Conservation (phyloP, 2,797 vertebrate genomes). For the Nasua narica region DNA sequence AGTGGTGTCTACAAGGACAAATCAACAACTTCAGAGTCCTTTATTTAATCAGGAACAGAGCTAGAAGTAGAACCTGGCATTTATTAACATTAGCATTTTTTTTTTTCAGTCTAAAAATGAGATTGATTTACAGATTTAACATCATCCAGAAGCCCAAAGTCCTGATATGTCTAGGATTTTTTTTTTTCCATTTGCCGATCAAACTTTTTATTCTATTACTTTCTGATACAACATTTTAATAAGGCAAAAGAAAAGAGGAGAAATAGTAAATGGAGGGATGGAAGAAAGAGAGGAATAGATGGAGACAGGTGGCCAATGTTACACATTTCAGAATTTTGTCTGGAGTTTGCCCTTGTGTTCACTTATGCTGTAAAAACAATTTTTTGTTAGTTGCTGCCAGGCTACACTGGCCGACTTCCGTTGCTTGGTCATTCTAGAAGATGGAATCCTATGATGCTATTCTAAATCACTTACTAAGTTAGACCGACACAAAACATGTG, state of each 20-base stretch:
- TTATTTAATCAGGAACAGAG: neutral
- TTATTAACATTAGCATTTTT: neutral
- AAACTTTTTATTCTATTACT: neutral
- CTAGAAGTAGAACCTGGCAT: neutral
- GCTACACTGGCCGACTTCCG: neutral
- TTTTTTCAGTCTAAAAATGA: neutral
- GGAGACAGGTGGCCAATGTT: neutral
- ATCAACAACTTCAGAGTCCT: neutral
- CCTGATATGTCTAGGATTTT: neutral
- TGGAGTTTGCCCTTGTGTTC: neutral
- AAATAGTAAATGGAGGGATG: neutral
- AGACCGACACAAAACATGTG: neutral
- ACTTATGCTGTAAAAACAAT: neutral
- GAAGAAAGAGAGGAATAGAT: neutral
- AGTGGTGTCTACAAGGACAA: neutral
- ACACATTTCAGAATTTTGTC: neutral
- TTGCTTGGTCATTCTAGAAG: neutral
- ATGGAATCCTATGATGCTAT: neutral
- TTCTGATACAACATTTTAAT: neutral
- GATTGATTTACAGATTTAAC: neutral
- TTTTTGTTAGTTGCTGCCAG: neutral
- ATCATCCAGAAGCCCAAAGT: neutral
- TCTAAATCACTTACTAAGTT: constrained; percentile 25
- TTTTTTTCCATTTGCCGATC: neutral
- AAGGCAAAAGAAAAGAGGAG: neutral